phyloP scores from a whole-genome alignment of 2,888 invertebrate genomes.

The Zaprionus bogoriensis region DNA sequence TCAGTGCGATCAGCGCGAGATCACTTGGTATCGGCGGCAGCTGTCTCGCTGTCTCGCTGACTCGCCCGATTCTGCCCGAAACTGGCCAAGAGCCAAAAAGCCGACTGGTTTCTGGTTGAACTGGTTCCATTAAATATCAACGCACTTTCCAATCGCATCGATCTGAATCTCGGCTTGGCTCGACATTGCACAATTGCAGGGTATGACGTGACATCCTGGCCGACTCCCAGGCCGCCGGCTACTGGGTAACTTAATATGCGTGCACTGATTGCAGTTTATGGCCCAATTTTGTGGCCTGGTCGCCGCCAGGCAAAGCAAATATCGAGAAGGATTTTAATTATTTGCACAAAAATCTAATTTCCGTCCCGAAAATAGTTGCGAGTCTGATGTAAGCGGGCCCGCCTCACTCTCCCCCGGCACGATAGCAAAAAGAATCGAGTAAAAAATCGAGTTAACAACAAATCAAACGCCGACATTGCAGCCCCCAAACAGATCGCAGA shows the following conservation, averaged over 20 bases:
- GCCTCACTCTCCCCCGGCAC: not conserved
- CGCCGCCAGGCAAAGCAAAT: not conserved
- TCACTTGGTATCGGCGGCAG: too few relatives aligned
- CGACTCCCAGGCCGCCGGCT: slow-evolving; percentile 4
- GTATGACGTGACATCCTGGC: slow-evolving; percentile 69
- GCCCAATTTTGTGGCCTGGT: slow-evolving; percentile 38
- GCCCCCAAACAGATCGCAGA: too few relatives aligned
- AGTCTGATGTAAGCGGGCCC: slow-evolving; percentile 15
- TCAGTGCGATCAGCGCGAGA: too few relatives aligned
- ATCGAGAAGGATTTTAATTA: slow-evolving; percentile 73
- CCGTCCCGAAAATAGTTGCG: slow-evolving; percentile 44
- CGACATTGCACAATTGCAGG: slow-evolving; percentile 58
- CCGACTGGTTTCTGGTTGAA: slow-evolving; percentile 46
- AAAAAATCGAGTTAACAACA: slow-evolving; percentile 55
- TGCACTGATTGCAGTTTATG: slow-evolving; percentile 63
- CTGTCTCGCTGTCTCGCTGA: not conserved
- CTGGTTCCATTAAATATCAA: slow-evolving; percentile 43
- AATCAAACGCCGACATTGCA: slow-evolving; percentile 64
- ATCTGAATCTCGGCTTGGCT: slow-evolving; percentile 8
- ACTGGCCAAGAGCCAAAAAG: slow-evolving; percentile 32
- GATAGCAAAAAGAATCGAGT: not conserved
- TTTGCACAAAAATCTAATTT: slow-evolving; percentile 67
- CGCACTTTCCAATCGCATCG: slow-evolving; percentile 51
- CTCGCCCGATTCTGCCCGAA: slow-evolving; percentile 10
- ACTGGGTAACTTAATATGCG: slow-evolving; percentile 57